A percentile compares a stretch with the other conserved stretches of the same genome.
phyloP scores from a whole-genome alignment of 2,888 invertebrate species.

The Parascotia fuliginaria region DNA sequence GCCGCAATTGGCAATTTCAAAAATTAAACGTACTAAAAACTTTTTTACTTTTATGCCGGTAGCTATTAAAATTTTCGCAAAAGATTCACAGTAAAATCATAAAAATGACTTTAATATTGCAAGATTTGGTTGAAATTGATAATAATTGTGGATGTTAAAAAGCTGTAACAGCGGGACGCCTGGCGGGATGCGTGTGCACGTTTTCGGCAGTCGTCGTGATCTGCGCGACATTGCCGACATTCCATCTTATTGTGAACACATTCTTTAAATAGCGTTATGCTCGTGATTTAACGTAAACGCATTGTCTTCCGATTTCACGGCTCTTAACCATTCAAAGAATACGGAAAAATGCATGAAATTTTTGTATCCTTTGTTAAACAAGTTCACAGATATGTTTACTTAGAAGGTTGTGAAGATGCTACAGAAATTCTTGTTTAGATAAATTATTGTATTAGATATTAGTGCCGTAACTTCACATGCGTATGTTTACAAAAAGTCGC shows the following conservation, averaged over 20 bases:
- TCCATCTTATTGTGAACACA: slow-evolving; percentile 56
- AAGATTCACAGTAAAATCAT: too few relatives aligned
- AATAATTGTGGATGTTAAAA: slow-evolving; percentile 4
- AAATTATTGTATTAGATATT: too few relatives aligned
- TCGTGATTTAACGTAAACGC: slow-evolving; percentile 63
- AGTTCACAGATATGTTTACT: neutral
- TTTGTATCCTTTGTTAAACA: slow-evolving; percentile 6
- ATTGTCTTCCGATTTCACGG: slow-evolving; percentile 71
- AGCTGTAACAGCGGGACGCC: slow-evolving; percentile 29
- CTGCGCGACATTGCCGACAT: slow-evolving; percentile 60
- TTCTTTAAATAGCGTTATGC: slow-evolving; percentile 77
- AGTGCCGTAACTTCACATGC: too few relatives aligned
- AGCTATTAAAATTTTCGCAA: too few relatives aligned
- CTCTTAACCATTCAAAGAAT: slow-evolving; percentile 36
- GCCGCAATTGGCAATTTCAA: too few relatives aligned
- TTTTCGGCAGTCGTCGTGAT: slow-evolving; percentile 63
- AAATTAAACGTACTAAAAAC: too few relatives aligned
- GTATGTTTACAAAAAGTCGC: too few relatives aligned
- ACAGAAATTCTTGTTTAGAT: too few relatives aligned
- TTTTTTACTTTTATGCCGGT: too few relatives aligned
- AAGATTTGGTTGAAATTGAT: too few relatives aligned
- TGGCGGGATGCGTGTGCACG: slow-evolving; percentile 66
- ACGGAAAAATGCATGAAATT: slow-evolving; percentile 23
- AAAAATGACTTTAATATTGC: too few relatives aligned
- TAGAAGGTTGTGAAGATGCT: too few relatives aligned